Percentiles rank a stretch among this genome's conserved stretches.
phyloP scores from a whole-genome alignment of 2,797 vertebrate genomes.

The Acanthurus tractus region DNA sequence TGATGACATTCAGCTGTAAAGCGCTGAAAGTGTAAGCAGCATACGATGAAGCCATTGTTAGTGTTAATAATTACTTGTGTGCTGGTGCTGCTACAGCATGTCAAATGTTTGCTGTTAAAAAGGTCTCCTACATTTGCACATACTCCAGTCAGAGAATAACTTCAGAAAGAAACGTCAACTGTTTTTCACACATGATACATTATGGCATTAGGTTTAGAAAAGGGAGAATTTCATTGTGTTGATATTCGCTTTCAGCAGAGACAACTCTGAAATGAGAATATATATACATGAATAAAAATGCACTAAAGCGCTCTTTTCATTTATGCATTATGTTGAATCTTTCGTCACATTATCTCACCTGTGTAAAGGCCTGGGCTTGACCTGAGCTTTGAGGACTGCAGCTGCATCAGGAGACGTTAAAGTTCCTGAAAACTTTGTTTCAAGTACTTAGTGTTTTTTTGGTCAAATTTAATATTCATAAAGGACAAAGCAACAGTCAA shows the following conservation, averaged over 20 bases:
- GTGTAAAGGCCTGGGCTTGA: slow-evolving; percentile 41
- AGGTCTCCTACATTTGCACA: slow-evolving; percentile 49
- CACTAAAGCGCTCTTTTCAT: slow-evolving; percentile 66
- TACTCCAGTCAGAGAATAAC: slow-evolving; percentile 27
- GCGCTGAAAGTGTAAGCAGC: background rate
- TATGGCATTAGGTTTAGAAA: slow-evolving; percentile 76
- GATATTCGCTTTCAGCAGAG: slow-evolving; percentile 45
- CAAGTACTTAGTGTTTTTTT: too few species aligned
- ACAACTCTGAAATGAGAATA: slow-evolving; percentile 36
- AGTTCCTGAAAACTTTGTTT: slow-evolving; percentile 33
- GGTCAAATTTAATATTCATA: too few species aligned
- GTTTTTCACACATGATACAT: slow-evolving; percentile 3
- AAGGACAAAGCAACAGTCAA: too few species aligned
- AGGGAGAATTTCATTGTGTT: slow-evolving; percentile 74
- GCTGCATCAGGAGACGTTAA: slow-evolving; percentile 21
- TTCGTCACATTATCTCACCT: slow-evolving; percentile 48
- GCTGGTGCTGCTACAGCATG: background rate
- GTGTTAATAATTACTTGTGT: slow-evolving; percentile 10
- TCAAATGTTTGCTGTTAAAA: slow-evolving; percentile 29
- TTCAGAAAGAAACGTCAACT: slow-evolving; percentile 11
- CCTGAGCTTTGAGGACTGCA: slow-evolving; percentile 33
- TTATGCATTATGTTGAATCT: slow-evolving; percentile 39
- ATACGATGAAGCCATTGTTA: background rate
- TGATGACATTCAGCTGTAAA: background rate
- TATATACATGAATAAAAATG: slow-evolving; percentile 61